Conservation (phyloP, 1,140 invertebrate species). For the Zaprionus taronus region DNA sequence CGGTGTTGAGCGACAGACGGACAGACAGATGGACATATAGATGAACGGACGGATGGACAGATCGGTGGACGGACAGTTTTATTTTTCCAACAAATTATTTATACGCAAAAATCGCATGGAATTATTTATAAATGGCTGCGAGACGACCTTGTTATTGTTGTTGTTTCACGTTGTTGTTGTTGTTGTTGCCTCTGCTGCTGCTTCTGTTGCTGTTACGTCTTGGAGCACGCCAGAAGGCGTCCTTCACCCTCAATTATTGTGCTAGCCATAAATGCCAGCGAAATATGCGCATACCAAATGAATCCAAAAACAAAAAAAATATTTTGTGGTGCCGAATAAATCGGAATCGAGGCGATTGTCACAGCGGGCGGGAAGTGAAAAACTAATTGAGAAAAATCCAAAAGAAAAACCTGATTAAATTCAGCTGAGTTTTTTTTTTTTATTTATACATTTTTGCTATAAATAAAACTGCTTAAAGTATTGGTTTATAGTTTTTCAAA, state of each 20-base stretch:
- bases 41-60: constrained; percentile 33
- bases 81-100: constrained; percentile 78
- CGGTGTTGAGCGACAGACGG: constrained; percentile 33
- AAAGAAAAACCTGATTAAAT: background rate
- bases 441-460: background rate
- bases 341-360: constrained; percentile 13
- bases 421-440: background rate
- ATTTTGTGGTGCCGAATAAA: background rate
- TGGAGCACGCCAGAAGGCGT: constrained; percentile 70
- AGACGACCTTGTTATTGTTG: constrained; percentile 72
- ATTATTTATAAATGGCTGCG: constrained; percentile 73
- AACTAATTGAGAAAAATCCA: background rate
- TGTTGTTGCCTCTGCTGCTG: constrained; percentile 37
- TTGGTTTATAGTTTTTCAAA: background rate
- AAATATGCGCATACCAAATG: constrained; percentile 48
- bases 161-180: constrained; percentile 34
- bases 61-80: constrained; percentile 53
- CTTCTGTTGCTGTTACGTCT: constrained; percentile 30
- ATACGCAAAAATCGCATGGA: constrained; percentile 71
- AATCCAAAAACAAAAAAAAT: constrained; percentile 20
- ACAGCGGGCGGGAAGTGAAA: constrained; percentile 8
- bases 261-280: constrained; percentile 54
- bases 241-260: constrained; percentile 73
- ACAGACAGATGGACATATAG: background rate
- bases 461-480: background rate